Percentiles rank a stretch among this genome's conserved stretches.
These are phyloP conservation scores for Gymnocheta viridis DNA, from an alignment of 2,888 invertebrate species.

Conservation along the genomic window DNA sequence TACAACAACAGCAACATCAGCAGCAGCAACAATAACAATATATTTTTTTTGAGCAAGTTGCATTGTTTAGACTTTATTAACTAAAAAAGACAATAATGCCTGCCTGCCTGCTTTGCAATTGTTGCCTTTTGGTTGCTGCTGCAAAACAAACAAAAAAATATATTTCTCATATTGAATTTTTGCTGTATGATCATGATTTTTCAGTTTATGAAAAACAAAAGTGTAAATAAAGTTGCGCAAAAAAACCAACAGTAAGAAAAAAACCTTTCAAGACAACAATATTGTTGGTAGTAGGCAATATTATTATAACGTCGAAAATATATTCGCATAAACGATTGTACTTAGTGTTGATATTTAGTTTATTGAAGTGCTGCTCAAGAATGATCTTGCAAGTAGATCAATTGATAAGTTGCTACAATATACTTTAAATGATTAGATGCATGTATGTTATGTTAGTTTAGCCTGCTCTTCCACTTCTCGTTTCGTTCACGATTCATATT, in stretches of 20 bases:
- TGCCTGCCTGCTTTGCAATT: conserved; percentile 26
- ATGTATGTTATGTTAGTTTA: not conserved
- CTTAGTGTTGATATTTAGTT: conserved; percentile 45
- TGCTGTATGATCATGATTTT: conserved; percentile 59
- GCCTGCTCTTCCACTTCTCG: not conserved
- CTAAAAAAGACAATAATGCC: conserved; percentile 62
- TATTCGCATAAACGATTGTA: conserved; percentile 41
- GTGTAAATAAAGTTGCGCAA: conserved; percentile 73
- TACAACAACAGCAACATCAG: conserved; percentile 24
- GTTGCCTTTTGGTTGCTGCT: conserved; percentile 12
- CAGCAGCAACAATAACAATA: conserved; percentile 16
- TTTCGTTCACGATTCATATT: too few relatives aligned
- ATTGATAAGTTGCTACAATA: conserved; percentile 25
- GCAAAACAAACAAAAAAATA: not conserved
- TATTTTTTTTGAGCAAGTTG: conserved; percentile 56
- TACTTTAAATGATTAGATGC: not conserved
- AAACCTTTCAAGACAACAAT: not conserved
- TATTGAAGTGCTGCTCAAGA: conserved; percentile 18
- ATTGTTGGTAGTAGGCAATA: conserved; percentile 64
- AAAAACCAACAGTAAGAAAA: not conserved
- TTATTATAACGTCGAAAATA: conserved; percentile 50
- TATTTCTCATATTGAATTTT: conserved; percentile 48
- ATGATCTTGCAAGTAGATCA: not conserved
- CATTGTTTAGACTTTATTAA: conserved; percentile 70
- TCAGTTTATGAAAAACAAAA: conserved; percentile 68